Percentiles rank a stretch among this genome's conserved stretches.
Conservation (phyloP, 2,113 vertebrate species). For the Rhipidura dahli region DNA sequence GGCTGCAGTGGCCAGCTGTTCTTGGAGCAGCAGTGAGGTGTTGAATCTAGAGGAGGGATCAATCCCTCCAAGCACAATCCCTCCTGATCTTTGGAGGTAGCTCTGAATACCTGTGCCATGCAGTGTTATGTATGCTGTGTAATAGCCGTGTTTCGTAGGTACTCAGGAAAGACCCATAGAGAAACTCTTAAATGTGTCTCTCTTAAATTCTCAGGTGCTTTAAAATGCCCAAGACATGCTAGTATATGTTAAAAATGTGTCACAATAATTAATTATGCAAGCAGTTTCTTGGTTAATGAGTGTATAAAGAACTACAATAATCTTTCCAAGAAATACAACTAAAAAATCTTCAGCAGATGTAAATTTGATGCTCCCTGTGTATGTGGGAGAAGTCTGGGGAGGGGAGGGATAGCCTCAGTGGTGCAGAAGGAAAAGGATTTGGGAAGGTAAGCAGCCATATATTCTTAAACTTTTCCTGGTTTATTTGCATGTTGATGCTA, state of each 20-base stretch:
- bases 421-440: neutral
- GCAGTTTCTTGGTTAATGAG: neutral
- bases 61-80: neutral
- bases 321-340: neutral
- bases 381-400: neutral
- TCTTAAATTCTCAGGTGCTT: neutral
- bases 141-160: neutral
- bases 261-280: neutral
- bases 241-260: neutral
- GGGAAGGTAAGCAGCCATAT: neutral
- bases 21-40: neutral
- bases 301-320: neutral
- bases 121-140: rapidly evolving
- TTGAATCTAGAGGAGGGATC: neutral
- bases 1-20: neutral
- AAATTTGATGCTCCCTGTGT: neutral
- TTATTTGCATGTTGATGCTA: neutral
- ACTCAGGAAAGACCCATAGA: neutral
- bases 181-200: neutral
- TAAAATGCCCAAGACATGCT: neutral
- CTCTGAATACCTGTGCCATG: neutral
- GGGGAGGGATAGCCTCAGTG: neutral
- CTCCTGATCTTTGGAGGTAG: neutral
- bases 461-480: neutral
- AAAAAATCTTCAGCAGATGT: neutral